Evolutionary conservation across 30 jellyfish, hydroid and myxozoan genomes (phyloP), one percentile per base, ranked within the genome.

Genomic region (Hydractinia symbiolongicarpus): DNA sequence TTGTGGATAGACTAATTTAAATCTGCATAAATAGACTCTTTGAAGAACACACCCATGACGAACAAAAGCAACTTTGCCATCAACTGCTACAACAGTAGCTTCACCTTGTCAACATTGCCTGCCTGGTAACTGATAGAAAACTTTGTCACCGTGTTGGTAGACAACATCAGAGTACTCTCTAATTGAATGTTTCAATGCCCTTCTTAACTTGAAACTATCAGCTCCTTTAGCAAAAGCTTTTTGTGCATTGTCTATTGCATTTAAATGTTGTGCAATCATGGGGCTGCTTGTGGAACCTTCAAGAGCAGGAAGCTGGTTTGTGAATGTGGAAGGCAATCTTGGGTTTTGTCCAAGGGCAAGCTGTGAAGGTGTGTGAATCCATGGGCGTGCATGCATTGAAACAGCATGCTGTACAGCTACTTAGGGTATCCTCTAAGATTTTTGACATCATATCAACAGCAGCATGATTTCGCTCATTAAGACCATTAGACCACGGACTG

Each of bases 181-280:
- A 30, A 30, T 30, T 30, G 44, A 30, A 2, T 86, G 86, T 57
- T 80, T 67, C 72, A 86, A 57, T 71, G 95, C 95, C 53, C 95
- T 73, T 76, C 74, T 30, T 6, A 86, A 62, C 77, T 73, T 80
- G n/a, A 73, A 86, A 40, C 83, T 58, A 17, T 84, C 60, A 58
- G 80, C 92, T 61, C 84, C 55, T 51, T 72, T 57, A 60, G 81
- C 70, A 74, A 50, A 66, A 7, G 56, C 71, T 60, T 73, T 55
- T 40, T 87, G 66, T 7, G 95, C 95, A 40, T 50, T 16, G 75
- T 72, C 79, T 81, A 86, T 55, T 4, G 95, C 91, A 76, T 86
- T 81, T 57, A 86, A 66, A 70, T 86, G 61, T 11, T 72, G 53
- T 40, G 70, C 83, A 8, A 86, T 83, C n/a, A 67, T 73, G 16